phyloP scores from a whole-genome alignment of 2,113 vertebrate genomes.

The Crotalus tigris region DNA sequence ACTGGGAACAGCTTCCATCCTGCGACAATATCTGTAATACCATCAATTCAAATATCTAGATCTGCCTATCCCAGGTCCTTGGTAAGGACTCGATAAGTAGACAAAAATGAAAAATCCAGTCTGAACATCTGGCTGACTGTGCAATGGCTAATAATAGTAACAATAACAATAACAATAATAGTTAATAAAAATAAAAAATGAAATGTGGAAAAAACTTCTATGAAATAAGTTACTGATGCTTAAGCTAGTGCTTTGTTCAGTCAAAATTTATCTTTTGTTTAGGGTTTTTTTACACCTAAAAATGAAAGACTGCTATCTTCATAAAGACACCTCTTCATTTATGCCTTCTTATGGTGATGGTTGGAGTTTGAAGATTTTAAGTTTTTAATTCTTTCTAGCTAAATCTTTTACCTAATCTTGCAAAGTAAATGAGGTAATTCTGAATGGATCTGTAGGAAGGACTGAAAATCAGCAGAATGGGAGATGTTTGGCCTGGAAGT shows the following conservation, averaged over 20 bases:
- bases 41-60: no score
- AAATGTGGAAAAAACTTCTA: not conserved
- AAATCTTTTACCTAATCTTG: not conserved
- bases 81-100: no score
- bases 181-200: not conserved
- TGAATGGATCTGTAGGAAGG: not conserved
- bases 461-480: not conserved
- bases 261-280: not conserved
- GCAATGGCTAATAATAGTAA: no score
- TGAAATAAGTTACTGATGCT: not conserved
- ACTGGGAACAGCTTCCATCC: no score
- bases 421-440: not conserved
- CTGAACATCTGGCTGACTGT: no score
- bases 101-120: no score
- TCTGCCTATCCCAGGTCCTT: no score
- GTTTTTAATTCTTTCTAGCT: not conserved
- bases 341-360: not conserved
- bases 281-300: not conserved
- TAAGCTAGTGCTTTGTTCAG: not conserved
- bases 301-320: not conserved
- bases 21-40: no score
- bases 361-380: not conserved
- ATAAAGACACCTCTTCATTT: not conserved
- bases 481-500: not conserved
- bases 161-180: no score